These are phyloP conservation scores for Collichthys lucidus DNA, from an alignment of 2,113 vertebrate species.

Conservation along the genomic window DNA sequence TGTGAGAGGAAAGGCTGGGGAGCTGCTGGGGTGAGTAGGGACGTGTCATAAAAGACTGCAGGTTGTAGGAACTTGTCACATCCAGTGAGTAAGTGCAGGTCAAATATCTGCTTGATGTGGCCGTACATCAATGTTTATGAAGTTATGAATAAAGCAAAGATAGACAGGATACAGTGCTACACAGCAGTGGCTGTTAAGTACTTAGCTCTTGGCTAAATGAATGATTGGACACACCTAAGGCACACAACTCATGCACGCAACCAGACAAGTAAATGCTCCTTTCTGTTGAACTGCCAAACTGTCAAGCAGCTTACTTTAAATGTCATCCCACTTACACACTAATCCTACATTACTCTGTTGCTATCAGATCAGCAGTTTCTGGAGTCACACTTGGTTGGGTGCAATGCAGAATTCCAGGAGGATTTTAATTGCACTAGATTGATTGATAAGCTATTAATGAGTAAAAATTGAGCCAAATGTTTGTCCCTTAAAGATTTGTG, in stretches of 20 bases:
- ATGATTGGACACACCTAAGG: neutral
- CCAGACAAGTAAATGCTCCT: neutral
- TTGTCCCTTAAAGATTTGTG: neutral
- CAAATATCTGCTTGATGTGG: constrained; percentile 21
- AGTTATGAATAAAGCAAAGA: constrained; percentile 22
- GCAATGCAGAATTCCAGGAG: neutral
- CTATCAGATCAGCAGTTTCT: constrained; percentile 4
- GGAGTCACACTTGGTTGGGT: neutral
- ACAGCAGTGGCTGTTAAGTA: neutral
- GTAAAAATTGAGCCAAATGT: constrained; percentile 3
- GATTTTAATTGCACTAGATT: constrained; percentile 9
- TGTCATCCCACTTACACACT: constrained; percentile 11
- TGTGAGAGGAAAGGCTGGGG: constrained; percentile 38
- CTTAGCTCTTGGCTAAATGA: neutral
- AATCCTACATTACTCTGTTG: neutral
- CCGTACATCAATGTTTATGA: constrained; percentile 4
- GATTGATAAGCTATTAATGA: constrained; percentile 16
- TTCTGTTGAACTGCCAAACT: neutral
- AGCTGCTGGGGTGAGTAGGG: constrained; percentile 8
- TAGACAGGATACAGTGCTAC: neutral
- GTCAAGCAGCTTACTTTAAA: neutral
- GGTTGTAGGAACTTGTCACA: constrained; percentile 29
- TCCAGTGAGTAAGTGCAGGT: constrained; percentile 4
- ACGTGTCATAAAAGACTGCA: constrained; percentile 22
- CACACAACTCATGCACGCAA: neutral